A percentile compares a stretch with the other conserved stretches of the same genome.
These are phyloP conservation scores for Anoplius nigerrimus DNA, from an alignment of 2,888 invertebrate species.

Conservation along the genomic window DNA sequence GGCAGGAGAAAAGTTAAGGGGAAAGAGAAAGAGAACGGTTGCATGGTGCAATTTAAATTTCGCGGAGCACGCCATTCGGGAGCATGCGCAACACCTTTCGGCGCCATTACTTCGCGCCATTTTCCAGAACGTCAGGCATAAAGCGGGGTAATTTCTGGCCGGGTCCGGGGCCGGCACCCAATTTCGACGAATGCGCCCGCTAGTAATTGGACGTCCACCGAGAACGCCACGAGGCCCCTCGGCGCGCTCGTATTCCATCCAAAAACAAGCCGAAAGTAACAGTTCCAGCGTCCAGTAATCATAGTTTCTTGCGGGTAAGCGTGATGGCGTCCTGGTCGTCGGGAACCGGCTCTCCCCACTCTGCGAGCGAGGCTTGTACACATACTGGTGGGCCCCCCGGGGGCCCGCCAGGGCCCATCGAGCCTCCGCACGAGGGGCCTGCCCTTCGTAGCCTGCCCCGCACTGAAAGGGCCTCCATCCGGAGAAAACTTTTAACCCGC, in stretches of 20 bases:
- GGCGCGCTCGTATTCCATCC: conserved; percentile 12
- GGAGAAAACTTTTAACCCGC: background rate
- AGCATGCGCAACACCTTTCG: background rate
- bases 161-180: background rate
- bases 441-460: conserved; percentile 53
- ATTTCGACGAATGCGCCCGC: conserved; percentile 11
- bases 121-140: conserved; percentile 10
- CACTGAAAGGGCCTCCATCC: conserved; percentile 23
- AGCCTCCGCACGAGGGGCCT: conserved; percentile 54
- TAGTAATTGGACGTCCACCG: conserved; percentile 34
- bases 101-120: conserved; percentile 50
- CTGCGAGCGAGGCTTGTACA: conserved; percentile 17
- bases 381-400: conserved; percentile 38
- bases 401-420: conserved; percentile 58
- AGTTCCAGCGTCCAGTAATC: conserved; percentile 62
- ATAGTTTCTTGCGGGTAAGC: conserved; percentile 66
- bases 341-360: conserved; percentile 74
- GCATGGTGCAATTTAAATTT: conserved; percentile 5
- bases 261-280: conserved; percentile 38
- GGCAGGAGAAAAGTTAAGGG: no score
- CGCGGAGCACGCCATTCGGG: background rate
- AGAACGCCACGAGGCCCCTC: conserved; percentile 17
- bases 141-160: conserved; percentile 7
- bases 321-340: conserved; percentile 70
- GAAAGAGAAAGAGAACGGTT: background rate